Conservation (phyloP, 1,140 invertebrate species). For the Metopolophium dirhodum region DNA sequence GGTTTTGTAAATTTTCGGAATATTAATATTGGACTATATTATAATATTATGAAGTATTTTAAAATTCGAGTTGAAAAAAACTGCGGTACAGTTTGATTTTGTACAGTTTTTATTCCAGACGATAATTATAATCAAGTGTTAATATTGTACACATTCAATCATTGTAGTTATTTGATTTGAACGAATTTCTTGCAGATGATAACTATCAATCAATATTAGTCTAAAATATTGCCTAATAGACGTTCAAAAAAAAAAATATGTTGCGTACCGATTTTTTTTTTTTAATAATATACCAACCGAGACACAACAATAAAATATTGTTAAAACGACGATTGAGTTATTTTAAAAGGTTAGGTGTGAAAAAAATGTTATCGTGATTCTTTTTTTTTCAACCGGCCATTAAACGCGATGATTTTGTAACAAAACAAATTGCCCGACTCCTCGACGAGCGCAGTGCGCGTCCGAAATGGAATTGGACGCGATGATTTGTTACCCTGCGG, state of each 20-base stretch:
- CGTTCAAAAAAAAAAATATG: not conserved
- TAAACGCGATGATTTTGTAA: constrained; percentile 31
- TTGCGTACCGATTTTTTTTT: not conserved
- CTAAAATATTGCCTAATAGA: not conserved
- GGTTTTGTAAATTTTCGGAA: not conserved
- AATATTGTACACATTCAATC: not conserved
- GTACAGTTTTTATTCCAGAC: not conserved
- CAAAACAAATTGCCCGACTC: constrained; percentile 10
- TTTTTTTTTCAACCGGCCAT: not conserved
- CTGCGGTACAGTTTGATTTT: not conserved
- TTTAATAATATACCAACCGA: not conserved
- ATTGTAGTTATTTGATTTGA: not conserved
- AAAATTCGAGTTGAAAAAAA: not conserved
- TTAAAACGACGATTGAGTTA: constrained; percentile 20
- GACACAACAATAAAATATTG: not conserved
- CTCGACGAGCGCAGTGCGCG: not conserved
- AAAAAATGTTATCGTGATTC: not conserved
- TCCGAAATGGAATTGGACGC: not conserved
- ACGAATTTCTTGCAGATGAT: not conserved
- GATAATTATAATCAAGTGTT: not conserved
- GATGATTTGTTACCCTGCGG: constrained; percentile 7
- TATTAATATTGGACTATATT: not conserved
- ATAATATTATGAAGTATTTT: not conserved
- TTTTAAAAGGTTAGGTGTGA: constrained; percentile 13
- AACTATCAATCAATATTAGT: not conserved